phyloP scores from a whole-genome alignment of 1,140 invertebrate genomes.

The Nomia melanderi region DNA sequence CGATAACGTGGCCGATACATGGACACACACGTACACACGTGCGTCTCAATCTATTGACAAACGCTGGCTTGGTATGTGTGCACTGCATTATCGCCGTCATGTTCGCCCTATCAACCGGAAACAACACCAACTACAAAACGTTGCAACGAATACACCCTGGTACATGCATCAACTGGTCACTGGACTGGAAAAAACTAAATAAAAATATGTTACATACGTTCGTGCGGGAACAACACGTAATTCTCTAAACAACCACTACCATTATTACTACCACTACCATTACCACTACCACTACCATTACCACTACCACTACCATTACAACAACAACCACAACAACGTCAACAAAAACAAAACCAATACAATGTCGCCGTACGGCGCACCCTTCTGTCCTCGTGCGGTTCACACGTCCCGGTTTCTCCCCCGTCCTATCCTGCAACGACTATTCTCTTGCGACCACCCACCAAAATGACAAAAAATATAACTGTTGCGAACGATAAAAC shows the following conservation, averaged over 20 bases:
- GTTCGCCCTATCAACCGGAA: slow-evolving; percentile 57
- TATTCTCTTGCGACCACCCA: slow-evolving; percentile 11
- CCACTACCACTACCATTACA: too few relatives aligned
- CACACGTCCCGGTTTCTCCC: slow-evolving; percentile 14
- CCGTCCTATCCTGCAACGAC: slow-evolving; percentile 1
- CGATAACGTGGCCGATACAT: slow-evolving; percentile 4
- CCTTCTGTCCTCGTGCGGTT: slow-evolving; percentile 42
- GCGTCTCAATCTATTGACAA: slow-evolving; percentile 60
- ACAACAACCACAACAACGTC: too few relatives aligned
- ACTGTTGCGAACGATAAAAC: not conserved
- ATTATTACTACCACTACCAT: too few relatives aligned
- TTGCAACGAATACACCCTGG: slow-evolving; percentile 62
- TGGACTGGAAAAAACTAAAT: slow-evolving; percentile 43
- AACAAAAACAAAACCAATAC: not conserved
- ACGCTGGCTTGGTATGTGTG: slow-evolving; percentile 75
- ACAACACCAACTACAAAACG: slow-evolving; percentile 52
- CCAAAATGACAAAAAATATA: slow-evolving; percentile 8
- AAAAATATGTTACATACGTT: slow-evolving; percentile 33
- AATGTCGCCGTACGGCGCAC: slow-evolving; percentile 11
- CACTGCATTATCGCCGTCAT: slow-evolving; percentile 74
- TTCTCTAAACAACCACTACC: not conserved
- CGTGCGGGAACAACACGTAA: slow-evolving; percentile 27
- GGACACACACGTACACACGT: slow-evolving; percentile 50
- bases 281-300: too few relatives aligned
- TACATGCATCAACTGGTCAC: slow-evolving; percentile 66